Conservation (phyloP, 2,113 vertebrate species). For the Serranochromis macrocephalus region DNA sequence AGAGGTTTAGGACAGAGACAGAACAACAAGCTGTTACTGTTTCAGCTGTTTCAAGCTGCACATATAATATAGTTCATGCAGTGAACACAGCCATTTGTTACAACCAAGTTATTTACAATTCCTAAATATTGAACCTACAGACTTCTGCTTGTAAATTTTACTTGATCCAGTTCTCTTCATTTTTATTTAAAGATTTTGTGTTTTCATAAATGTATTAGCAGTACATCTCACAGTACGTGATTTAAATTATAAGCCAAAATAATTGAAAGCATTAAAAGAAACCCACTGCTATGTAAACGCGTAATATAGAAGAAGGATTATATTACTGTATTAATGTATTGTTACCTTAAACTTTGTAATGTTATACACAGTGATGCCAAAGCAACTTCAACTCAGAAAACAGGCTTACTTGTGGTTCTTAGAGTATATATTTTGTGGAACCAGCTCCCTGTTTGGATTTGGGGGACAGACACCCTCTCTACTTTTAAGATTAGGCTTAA, state of each 20-base stretch:
- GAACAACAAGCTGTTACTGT: neutral
- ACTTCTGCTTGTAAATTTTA: neutral
- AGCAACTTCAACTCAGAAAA: neutral
- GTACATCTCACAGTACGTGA: neutral
- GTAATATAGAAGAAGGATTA: neutral
- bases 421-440: neutral
- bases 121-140: neutral
- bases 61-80: neutral
- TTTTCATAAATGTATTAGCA: neutral
- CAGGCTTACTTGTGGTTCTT: neutral
- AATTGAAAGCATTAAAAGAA: neutral
- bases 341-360: neutral
- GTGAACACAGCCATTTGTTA: accelerated
- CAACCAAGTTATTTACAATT: neutral
- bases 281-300: accelerated
- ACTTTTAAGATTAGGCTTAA: neutral
- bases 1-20: neutral
- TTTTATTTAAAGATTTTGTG: neutral
- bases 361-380: neutral
- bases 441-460: neutral
- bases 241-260: neutral
- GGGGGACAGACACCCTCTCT: neutral
- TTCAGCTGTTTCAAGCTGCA: neutral
- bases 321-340: neutral
- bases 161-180: neutral